Evolutionary conservation across 53 echinoderm and acorn worm genomes (phyloP).

Genomic region (Luidia sarsii): DNA sequence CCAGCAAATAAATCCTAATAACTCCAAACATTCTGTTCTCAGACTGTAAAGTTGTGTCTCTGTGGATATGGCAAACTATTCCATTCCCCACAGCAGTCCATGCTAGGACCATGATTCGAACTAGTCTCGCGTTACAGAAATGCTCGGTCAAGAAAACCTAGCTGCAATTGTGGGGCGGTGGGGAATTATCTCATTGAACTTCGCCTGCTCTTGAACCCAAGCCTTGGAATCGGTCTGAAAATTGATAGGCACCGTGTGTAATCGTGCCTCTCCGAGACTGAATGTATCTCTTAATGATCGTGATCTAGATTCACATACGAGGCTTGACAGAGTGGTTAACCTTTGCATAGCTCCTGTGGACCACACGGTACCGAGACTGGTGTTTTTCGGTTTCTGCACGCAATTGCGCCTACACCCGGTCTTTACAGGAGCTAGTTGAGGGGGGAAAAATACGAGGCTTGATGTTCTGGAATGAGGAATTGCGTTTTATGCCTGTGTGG

Average conservation of each 20-base stretch:
- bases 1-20: too few species aligned
- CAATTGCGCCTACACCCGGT: too few species aligned
- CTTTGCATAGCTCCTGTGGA: background rate
- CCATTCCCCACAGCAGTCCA: background rate
- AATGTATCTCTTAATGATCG: background rate
- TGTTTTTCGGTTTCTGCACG: too few species aligned
- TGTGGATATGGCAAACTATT: background rate
- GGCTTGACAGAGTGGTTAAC: constrained; percentile 17
- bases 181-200: background rate
- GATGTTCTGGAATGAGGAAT: too few species aligned
- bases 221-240: background rate
- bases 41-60: background rate
- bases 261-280: background rate
- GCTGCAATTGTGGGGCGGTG: background rate
- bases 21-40: background rate
- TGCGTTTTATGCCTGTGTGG: too few species aligned
- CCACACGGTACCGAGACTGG: too few species aligned
- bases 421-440: too few species aligned
- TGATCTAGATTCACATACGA: constrained; percentile 28
- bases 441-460: too few species aligned
- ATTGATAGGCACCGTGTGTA: constrained; percentile 6
- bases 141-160: constrained; percentile 1
- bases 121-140: background rate
- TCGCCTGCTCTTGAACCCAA: background rate
- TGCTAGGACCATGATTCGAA: background rate